Evolutionary conservation across 2,113 vertebrate genomes (phyloP).

Genomic region (Lepus europaeus): DNA sequence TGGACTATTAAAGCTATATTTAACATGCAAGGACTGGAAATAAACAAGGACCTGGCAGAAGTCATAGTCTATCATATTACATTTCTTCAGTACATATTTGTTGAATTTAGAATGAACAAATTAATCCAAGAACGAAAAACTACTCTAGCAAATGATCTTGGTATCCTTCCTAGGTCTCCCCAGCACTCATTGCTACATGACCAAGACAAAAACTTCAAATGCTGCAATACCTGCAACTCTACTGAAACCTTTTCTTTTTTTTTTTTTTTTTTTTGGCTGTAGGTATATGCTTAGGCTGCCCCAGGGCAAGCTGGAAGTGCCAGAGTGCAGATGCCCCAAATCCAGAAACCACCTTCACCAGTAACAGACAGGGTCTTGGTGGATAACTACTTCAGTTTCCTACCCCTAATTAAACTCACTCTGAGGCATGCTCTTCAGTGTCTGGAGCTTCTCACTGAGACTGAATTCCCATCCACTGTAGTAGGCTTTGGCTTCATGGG

Average conservation of each 20-base stretch:
- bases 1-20: neutral
- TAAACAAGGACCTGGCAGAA: slow-evolving; percentile 1
- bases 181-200: neutral
- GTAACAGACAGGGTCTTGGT: neutral
- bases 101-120: slow-evolving; percentile 19
- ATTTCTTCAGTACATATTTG: neutral
- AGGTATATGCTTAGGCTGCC: neutral
- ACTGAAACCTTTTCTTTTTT: too few relatives aligned
- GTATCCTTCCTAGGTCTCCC: neutral
- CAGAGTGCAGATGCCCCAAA: neutral
- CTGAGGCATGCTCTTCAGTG: neutral
- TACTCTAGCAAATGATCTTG: neutral
- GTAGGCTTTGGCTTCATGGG: neutral
- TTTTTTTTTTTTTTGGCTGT: neutral
- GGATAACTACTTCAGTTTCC: neutral
- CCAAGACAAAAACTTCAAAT: neutral
- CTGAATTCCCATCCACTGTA: neutral
- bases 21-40: neutral
- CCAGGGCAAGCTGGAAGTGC: neutral
- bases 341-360: neutral
- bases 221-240: neutral
- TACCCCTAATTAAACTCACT: neutral
- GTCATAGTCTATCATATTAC: neutral
- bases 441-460: neutral
- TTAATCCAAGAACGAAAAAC: neutral